These are phyloP conservation scores for Patella pellucida DNA, from an alignment of 2,888 invertebrate genomes.

Conservation along the genomic window DNA sequence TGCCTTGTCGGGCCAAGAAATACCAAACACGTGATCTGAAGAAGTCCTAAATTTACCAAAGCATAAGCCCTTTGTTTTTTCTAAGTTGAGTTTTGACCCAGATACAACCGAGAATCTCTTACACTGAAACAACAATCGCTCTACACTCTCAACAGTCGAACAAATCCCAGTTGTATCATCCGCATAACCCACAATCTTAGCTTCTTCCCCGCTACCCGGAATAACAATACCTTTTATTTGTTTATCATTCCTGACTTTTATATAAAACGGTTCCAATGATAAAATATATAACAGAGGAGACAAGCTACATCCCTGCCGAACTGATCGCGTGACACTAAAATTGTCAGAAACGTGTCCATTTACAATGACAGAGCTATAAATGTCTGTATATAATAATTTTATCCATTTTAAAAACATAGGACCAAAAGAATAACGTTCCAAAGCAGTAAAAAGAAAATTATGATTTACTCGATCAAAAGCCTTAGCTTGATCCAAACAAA, in stretches of 20 bases:
- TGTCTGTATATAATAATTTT: conserved; percentile 36
- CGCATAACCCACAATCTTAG: not conserved
- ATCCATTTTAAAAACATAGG: conserved; percentile 38
- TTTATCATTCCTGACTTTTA: not conserved
- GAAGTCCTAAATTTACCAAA: conserved; percentile 18
- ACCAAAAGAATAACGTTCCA: conserved; percentile 40
- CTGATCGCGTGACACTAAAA: not conserved
- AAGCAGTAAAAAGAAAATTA: conserved; percentile 35
- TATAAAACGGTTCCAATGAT: not conserved
- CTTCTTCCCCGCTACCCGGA: not conserved
- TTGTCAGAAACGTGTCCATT: conserved; percentile 33
- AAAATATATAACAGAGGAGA: not conserved
- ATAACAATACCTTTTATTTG: not conserved
- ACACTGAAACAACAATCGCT: not conserved
- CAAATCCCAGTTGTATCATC: conserved; percentile 6
- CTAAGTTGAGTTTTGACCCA: conserved; percentile 19
- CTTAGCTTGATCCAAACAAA: conserved; percentile 46
- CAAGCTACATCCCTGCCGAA: not conserved
- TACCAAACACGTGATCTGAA: conserved; percentile 21
- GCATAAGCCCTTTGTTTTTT: conserved; percentile 12
- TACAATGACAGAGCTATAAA: conserved; percentile 37
- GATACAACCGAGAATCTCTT: conserved; percentile 18
- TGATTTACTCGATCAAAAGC: conserved; percentile 45
- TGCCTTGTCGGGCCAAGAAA: conserved; percentile 33
- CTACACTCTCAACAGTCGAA: not conserved